Base-by-base conservation (phyloP, 1,140 invertebrate genomes). In the Zeugodacus cucurbitae region DNA sequence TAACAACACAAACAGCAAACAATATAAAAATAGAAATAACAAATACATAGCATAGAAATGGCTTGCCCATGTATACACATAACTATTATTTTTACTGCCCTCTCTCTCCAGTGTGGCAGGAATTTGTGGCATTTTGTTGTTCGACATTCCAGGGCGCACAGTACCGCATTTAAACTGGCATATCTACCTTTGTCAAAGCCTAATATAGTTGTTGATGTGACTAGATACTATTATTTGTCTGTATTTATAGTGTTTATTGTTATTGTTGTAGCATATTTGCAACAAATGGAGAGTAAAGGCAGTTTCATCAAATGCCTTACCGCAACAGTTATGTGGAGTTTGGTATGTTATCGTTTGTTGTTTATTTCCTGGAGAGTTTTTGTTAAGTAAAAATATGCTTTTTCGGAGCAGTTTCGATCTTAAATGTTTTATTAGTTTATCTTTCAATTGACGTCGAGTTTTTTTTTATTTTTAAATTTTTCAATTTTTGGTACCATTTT, bases 81-180 rank as follows among this genome's bases (percentile, higher is more conserved):
- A 67, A 74, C 67, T 74, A 74, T 74, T 74, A 74, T 74, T 74
- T 74, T 74, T 74, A 34, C 34, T 74, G 14, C 20, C 20, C 34
- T 37, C 32, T 74, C 67, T 37, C 32, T 74, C 67, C 6, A 26
- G 6, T 62, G 6, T 74, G 14, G 67, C n/a, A 7, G 32, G 67
- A 14, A 74, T 74, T 74, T 74, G 67, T 74, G 67, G 67, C 10
- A 74, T 41, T 34, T 74, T 22, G 67, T 74, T 74, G 67, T 20
- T 22, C 5, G 17, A 17, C 67, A 74, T 74, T 37, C 32, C 67
- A 32, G 67, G 17, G 4, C n/a, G 32, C 7, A 26, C 62, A 32
- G 26, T 17, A 59, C 20, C 20, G 22, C 7, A 59, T 59, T 59
- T 59, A 22, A n/a, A 20, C 29, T 8, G n/a, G 5, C 34, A 37